These are phyloP conservation scores for Bryconaethiops microstoma DNA, from an alignment of 2,797 vertebrate genomes.

Conservation along the genomic window DNA sequence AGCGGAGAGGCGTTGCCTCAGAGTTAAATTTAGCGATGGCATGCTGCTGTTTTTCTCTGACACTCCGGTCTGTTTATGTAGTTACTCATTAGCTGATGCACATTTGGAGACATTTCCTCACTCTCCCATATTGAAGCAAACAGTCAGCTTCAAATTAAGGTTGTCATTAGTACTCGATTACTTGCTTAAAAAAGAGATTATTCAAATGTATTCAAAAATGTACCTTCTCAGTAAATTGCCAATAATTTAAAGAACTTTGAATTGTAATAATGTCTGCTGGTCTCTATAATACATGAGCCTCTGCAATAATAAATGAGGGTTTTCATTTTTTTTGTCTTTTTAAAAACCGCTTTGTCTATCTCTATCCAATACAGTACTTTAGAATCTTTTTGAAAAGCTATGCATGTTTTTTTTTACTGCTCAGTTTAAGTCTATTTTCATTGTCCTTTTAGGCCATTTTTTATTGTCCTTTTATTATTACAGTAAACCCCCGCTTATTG, in stretches of 20 bases:
- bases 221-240: background rate
- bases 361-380: too few species aligned
- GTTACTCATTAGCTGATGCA: background rate
- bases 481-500: too few species aligned
- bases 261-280: background rate
- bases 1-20: constrained; percentile 1
- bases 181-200: background rate
- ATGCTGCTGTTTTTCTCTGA: background rate
- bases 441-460: too few species aligned
- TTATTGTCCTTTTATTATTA: too few species aligned
- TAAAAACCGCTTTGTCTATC: too few species aligned
- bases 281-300: background rate
- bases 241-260: background rate
- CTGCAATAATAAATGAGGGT: background rate
- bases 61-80: background rate
- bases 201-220: background rate
- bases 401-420: too few species aligned
- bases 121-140: background rate
- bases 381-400: too few species aligned
- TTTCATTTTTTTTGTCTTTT: too few species aligned
- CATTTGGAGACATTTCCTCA: background rate
- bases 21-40: constrained; percentile 9
- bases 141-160: background rate
- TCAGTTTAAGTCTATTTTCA: too few species aligned
- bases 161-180: background rate